Evolutionary conservation across 2,888 invertebrate genomes (phyloP).

Genomic region (Drosophila yooni): DNA sequence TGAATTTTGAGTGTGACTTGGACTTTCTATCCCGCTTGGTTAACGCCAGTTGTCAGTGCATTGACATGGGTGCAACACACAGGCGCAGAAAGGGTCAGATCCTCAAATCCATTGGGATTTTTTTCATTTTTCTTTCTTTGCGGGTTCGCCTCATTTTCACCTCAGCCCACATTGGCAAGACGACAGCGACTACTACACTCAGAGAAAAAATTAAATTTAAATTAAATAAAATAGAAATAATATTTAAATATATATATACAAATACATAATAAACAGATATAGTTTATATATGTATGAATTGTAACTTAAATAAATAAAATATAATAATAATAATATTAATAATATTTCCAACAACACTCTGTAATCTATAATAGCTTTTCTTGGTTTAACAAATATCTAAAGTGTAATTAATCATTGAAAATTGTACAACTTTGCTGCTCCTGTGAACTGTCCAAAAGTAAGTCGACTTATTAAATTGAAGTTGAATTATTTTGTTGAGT

Average conservation of each 20-base stretch:
- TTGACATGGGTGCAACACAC: slow-evolving; percentile 79
- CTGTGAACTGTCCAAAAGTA: not conserved
- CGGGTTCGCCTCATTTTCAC: slow-evolving; percentile 60
- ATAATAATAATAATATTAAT: too few species aligned
- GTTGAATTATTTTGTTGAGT: not conserved
- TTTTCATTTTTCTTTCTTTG: not conserved
- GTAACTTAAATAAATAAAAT: not conserved
- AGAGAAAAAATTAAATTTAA: rapidly evolving
- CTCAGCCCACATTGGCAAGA: slow-evolving; percentile 46
- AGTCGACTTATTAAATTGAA: not conserved
- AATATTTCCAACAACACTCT: not conserved
- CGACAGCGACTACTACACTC: not conserved
- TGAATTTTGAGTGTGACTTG: slow-evolving; percentile 54
- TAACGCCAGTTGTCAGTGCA: slow-evolving; percentile 74
- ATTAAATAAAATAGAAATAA: not conserved
- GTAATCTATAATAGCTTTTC: rapidly evolving
- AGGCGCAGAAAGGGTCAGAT: slow-evolving; percentile 60
- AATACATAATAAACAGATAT: too few species aligned
- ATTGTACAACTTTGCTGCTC: not conserved
- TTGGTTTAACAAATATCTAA: not conserved
- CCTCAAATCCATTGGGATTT: slow-evolving; percentile 20
- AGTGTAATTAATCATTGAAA: not conserved
- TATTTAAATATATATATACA: not conserved
- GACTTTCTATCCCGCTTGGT: slow-evolving; percentile 65
- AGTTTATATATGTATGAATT: not conserved